Base-by-base conservation (phyloP, 2,797 vertebrate genomes). In the Chlorospingus flavigularis region DNA sequence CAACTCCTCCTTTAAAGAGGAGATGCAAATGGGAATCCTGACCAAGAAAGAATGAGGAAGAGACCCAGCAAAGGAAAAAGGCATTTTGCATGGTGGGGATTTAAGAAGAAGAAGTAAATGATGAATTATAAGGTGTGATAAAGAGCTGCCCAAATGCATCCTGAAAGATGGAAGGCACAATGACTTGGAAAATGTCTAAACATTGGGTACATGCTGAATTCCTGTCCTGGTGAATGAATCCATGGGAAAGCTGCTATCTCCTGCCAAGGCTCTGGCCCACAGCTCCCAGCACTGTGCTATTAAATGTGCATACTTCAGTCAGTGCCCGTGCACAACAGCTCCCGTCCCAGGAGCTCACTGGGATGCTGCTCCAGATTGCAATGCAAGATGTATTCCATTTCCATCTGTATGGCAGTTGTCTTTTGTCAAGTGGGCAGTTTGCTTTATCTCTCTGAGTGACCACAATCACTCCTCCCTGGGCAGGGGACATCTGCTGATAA, bases 1-100 rank as follows among this genome's bases (percentile, higher is more conserved):
- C 57, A 47, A 45, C 2, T 26, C 33, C 10, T 13, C 1, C 33
- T 45, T 47, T 25, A 25, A 75, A 62, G 18, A 39, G 37, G 65
- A 92, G 58, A 86, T 4, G 14, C 7, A 57, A 84, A 70, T 5
- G 2, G 23, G 11, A 87, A 88, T 39, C 25, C 37, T 12, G 13
- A 17, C 8, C 4, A 30, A 53, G n/a, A 71, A 88, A 68, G 76
- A 92, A 95, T 11, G 28, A 91, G 62, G 66, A 94, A 74, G 53
- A 35, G 20, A 86, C 15, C 17, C 21, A 45, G 40, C 26, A 65
- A 72, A 53, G 39, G 6, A 75, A 76, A 85, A 88, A n/a, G 10
- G 8, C 16, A 26, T 43, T 74, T 86, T 72, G 54, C 35, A 31
- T 0, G 5, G 25, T 37, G 12, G 11, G 31, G 62, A 60, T 48